These are phyloP conservation scores for Arothron firmamentum DNA, from an alignment of 2,113 vertebrate genomes.

Conservation along the genomic window DNA sequence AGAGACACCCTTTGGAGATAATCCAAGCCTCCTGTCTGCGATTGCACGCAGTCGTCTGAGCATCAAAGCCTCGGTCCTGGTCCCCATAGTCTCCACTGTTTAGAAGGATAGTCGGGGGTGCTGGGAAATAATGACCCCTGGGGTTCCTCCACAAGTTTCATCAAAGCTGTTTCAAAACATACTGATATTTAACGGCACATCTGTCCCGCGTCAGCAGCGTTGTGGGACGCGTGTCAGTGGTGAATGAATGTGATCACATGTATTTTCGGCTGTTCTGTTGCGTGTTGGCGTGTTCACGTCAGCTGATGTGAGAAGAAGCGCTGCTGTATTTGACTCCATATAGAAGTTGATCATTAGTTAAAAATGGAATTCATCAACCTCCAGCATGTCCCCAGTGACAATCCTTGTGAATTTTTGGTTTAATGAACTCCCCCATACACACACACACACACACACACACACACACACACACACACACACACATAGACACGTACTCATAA, in stretches of 20 bases:
- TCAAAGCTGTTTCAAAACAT: conserved; percentile 33
- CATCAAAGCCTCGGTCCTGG: conserved; percentile 65
- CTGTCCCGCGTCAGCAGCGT: conserved; percentile 21
- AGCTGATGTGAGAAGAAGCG: conserved; percentile 56
- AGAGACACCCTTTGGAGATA: conserved; percentile 65
- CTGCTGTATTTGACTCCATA: conserved; percentile 63
- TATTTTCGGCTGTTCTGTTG: conserved; percentile 8
- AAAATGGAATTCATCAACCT: conserved; percentile 70
- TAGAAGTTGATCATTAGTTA: conserved; percentile 71
- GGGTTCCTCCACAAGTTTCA: conserved; percentile 41
- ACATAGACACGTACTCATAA: background rate
- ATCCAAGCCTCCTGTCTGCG: conserved; percentile 56
- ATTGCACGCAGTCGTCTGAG: conserved; percentile 61
- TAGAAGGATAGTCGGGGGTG: conserved; percentile 50
- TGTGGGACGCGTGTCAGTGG: conserved; percentile 2
- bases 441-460: background rate
- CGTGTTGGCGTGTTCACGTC: conserved; percentile 61
- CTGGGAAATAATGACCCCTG: conserved; percentile 54
- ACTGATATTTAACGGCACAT: conserved; percentile 41
- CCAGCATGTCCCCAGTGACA: conserved; percentile 58
- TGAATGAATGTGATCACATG: conserved; percentile 10
- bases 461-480: background rate
- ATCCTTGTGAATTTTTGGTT: conserved; percentile 62
- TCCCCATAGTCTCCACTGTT: conserved; percentile 57
- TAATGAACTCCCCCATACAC: conserved; percentile 52